Evolutionary conservation across 2,113 vertebrate genomes (phyloP), one percentile per base, ranked within the genome.

Genomic region (Myotis davidii): DNA sequence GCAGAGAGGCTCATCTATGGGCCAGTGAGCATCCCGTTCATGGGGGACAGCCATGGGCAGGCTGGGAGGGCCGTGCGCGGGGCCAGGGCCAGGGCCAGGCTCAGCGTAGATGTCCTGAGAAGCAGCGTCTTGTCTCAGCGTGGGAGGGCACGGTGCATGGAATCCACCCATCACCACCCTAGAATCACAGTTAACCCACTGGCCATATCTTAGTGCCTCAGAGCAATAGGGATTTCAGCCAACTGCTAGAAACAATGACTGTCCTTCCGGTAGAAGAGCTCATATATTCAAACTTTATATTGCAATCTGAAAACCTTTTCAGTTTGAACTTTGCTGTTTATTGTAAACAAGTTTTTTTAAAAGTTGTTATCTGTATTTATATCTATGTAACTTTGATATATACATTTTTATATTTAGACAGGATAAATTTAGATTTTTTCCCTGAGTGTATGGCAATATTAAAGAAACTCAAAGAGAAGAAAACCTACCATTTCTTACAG

Each of bases 361-460:
- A 76, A 78, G 34, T 64, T 90, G 37, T 54, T n/a, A 45, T 91
- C 34, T 72, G 34, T 85, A 25, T 77, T 76, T 94, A 34, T 72
- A 45, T 23, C 39, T 85, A 42, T 81, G 2, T 91, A 82, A 78
- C 39, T 88, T 88, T 52, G 39, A 74, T 64, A 23, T 18, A 32
- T 76, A 64, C 25, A 3, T 32, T 91, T 89, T 20, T 64, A 48
- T 61, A 25, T 76, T 54, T 65, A 39, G 42, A n/a, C 27, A 88
- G 34, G 48, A 74, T 70, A 34, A 79, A 39, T 74, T 88, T 39
- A 69, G 29, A 34, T 39, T 76, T 59, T 8, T 50, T 42, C 6
- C 12, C 10, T 16, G 29, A n/a, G 32, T 59, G 64, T 37, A 34
- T 12, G 20, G 17, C 39, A 89, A 29, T 77, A 86, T 5, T 65